Conservation (phyloP, 37 sponge, comb jelly and placozoan species). For the Aplysina aerophoba region DNA sequence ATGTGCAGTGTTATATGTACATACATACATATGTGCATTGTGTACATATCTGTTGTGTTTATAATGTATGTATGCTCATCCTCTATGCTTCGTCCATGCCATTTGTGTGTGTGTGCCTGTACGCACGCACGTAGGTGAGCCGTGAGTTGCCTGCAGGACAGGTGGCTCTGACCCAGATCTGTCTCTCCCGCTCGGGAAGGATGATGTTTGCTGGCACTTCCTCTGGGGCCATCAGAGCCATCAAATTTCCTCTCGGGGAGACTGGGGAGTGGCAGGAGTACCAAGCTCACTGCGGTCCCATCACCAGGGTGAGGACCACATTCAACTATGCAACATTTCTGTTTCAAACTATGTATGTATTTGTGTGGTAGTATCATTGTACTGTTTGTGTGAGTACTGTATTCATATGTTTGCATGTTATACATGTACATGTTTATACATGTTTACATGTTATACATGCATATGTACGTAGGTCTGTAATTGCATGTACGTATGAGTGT, state of each 20-base stretch:
- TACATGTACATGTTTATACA: neutral
- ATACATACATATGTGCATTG: conserved; percentile 1
- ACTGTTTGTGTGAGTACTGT: neutral
- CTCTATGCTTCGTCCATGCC: neutral
- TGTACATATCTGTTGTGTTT: neutral
- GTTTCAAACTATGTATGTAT: neutral
- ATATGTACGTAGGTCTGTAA: neutral
- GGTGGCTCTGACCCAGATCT: conserved; percentile 81
- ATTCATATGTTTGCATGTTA: neutral
- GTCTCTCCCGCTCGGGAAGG: conserved; percentile 85
- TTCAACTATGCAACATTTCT: neutral
- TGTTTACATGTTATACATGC: neutral
- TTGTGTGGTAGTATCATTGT: neutral
- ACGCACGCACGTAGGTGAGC: conserved; percentile 65
- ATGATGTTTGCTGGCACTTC: conserved; percentile 95
- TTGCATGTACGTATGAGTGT: conserved; percentile 7
- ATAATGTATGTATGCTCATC: neutral
- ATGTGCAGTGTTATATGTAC: neutral
- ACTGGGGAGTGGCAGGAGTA: conserved; percentile 87
- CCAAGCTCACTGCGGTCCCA: conserved; percentile 76
- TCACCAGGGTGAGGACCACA: conserved; percentile 78
- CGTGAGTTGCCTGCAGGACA: conserved; percentile 81
- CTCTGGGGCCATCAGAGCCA: conserved; percentile 74
- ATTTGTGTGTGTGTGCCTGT: neutral
- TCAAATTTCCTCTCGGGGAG: conserved; percentile 92